Base-by-base conservation (phyloP, 2,888 invertebrate genomes). In the Spodoptera littoralis region DNA sequence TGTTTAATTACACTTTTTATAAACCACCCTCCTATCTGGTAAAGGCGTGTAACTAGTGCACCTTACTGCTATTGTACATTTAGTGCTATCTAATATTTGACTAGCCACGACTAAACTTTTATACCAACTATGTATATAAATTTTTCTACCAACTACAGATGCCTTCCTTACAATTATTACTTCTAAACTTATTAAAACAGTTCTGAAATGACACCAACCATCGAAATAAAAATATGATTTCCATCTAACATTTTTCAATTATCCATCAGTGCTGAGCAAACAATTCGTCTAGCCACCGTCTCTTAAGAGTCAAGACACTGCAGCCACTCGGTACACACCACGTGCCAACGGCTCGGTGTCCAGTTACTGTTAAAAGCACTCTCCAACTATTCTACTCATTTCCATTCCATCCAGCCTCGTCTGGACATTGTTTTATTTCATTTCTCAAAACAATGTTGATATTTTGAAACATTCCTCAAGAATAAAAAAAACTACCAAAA, bases 351-450 rank as follows among this genome's bases (percentile, higher is more conserved):
- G 54, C 43, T 12, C 47, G 50, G 72, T 75, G 65, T 75, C 70
- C 65, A 65, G 75, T 72, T 72, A 60, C 72, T 46, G 75, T 74
- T 72, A 70, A 74, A 72, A 74, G 71, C 75, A 64, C 54, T 64
- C 70, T 57, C 57, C 64, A 48, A 4, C 59, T 64, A 45, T 74
- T 70, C 48, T n/a, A n/a, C n/a, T 46, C 60, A 65, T 51, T 74
- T 70, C 65, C 57, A 73, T 54, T 43, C 49, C 53, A 27, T 43
- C 47, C 45, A 70, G 48, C 5, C 41, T 22, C 22, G 42, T 61
- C 52, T 50, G 22, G 51, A 48, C 27, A 50, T 13, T 18, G 36
- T 27, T 55, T 61, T 52, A 51, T 57, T 46, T 48, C 61, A 61
- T 54, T 47, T 53, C 12, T 52, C 13, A 52, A 43, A 12, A 11